These are phyloP conservation scores for Channa maculata DNA, from an alignment of 2,113 vertebrate genomes.

Conservation along the genomic window DNA sequence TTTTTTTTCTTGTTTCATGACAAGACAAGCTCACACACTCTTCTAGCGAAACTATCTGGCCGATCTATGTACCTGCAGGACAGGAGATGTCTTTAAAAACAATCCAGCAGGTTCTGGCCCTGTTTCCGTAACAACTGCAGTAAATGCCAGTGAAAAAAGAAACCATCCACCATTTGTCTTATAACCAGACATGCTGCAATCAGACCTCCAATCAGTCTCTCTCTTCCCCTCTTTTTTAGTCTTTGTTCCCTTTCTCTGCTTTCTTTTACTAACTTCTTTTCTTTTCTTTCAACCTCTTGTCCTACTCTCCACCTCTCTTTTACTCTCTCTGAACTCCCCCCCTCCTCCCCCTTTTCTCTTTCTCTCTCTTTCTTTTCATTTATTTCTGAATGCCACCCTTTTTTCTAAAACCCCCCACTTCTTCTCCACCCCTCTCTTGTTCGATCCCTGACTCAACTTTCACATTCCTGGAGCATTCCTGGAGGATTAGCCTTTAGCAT, in stretches of 20 bases:
- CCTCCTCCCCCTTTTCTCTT: constrained; percentile 47
- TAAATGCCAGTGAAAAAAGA: constrained; percentile 16
- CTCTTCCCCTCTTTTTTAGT: constrained; percentile 44
- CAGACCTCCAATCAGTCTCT: constrained; percentile 53
- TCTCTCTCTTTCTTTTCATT: constrained; percentile 70
- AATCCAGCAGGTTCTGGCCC: constrained; percentile 26
- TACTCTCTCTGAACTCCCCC: constrained; percentile 27
- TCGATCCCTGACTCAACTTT: constrained; percentile 83
- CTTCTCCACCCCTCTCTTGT: constrained; percentile 71
- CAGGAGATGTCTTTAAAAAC: constrained; percentile 48
- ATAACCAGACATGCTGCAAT: constrained; percentile 50
- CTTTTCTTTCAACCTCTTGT: constrained; percentile 57
- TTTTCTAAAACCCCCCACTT: constrained; percentile 52
- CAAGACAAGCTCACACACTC: constrained; percentile 62
- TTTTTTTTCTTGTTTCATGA: constrained; percentile 60
- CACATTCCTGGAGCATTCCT: constrained; percentile 81
- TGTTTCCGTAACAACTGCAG: constrained; percentile 52
- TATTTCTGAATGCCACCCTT: constrained; percentile 72
- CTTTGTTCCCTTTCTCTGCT: constrained; percentile 65
- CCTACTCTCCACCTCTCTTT: constrained; percentile 62
- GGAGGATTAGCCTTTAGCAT: constrained; percentile 81
- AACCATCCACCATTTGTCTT: constrained; percentile 58
- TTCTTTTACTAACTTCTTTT: constrained; percentile 49
- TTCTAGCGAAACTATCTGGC: constrained; percentile 49
- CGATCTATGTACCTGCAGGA: constrained; percentile 58